Percentiles rank a stretch among this genome's conserved stretches.
These are phyloP conservation scores for Myathropa florea DNA, from an alignment of 2,888 invertebrate genomes.

Conservation along the genomic window DNA sequence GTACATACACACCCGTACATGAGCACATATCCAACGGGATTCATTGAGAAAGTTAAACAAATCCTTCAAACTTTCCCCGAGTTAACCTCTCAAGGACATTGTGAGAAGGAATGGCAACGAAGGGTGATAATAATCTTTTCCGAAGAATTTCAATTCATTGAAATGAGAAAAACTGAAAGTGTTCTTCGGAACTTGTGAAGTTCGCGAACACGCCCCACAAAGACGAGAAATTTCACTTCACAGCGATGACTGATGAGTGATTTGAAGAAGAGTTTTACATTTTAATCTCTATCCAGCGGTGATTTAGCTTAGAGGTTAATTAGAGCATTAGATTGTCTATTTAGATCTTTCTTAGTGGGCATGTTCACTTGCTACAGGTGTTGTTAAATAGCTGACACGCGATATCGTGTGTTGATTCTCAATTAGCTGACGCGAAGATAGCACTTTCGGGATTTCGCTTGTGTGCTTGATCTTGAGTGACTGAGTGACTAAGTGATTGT, in stretches of 20 bases:
- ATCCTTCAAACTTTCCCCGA: no score
- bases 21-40: background rate
- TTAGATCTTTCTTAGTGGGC: background rate
- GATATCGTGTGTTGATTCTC: slow-evolving; percentile 50
- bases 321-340: background rate
- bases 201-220: background rate
- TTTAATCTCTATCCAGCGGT: background rate
- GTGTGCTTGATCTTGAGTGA: background rate
- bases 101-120: no score
- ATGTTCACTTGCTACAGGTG: background rate
- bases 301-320: background rate
- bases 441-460: slow-evolving; percentile 40
- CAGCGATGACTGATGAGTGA: background rate
- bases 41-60: background rate
- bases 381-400: slow-evolving; percentile 5
- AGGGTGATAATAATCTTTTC: background rate
- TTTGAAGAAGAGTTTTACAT: background rate
- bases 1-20: background rate
- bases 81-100: background rate
- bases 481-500: background rate
- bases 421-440: slow-evolving; percentile 34
- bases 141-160: background rate
- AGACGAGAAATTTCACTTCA: background rate
- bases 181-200: background rate
- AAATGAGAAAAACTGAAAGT: background rate